A percentile compares a stretch with the other conserved stretches of the same genome.
Evolutionary conservation across 2,797 vertebrate genomes (phyloP).

Genomic region (Brachyalestes nurse): DNA sequence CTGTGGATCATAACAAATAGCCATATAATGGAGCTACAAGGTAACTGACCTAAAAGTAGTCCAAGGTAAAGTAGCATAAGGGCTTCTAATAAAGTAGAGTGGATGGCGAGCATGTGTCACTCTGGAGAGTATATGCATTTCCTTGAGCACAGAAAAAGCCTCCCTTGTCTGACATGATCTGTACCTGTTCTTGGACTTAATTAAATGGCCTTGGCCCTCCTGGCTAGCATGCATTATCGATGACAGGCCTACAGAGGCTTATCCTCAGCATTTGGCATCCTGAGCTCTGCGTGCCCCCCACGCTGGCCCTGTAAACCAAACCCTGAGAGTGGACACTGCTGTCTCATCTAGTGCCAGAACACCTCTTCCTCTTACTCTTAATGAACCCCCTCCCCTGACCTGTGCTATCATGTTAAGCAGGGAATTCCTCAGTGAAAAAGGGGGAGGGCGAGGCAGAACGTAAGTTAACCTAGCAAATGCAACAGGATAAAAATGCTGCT

Average conservation of each 20-base stretch:
- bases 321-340: neutral
- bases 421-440: constrained; percentile 30
- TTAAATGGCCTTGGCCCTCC: constrained; percentile 3
- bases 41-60: neutral
- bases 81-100: neutral
- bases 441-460: neutral
- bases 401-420: constrained; percentile 25
- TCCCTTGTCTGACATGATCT: constrained; percentile 16
- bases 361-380: neutral
- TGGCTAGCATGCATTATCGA: neutral
- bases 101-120: neutral
- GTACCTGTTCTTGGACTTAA: constrained; percentile 16
- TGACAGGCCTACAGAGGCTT: constrained; percentile 7
- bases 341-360: constrained; percentile 31
- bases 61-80: neutral
- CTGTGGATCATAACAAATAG: too few relatives aligned
- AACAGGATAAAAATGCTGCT: constrained; percentile 6
- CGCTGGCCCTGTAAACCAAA: constrained; percentile 3
- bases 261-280: constrained; percentile 15
- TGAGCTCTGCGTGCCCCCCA: constrained; percentile 13
- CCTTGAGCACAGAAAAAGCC: neutral
- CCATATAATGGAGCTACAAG: neutral
- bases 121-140: neutral
- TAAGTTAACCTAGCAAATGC: neutral
- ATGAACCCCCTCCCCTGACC: constrained; percentile 3